A percentile compares a stretch with the other conserved stretches of the same genome.
phyloP scores from a whole-genome alignment of 2,113 vertebrate genomes.

The Anas platyrhynchos region DNA sequence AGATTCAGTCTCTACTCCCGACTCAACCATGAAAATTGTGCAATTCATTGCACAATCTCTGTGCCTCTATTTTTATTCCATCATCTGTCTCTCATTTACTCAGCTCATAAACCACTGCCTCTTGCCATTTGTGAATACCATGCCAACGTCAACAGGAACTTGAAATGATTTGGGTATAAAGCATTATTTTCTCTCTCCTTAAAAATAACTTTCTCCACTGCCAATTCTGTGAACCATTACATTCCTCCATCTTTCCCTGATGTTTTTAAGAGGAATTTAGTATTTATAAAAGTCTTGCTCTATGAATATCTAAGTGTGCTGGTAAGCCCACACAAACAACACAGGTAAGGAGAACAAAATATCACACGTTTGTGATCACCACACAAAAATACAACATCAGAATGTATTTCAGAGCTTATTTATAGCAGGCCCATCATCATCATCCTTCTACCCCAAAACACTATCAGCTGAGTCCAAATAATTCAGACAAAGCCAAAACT shows the following conservation, averaged over 20 bases:
- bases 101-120: background rate
- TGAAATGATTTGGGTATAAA: background rate
- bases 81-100: slow-evolving; percentile 53
- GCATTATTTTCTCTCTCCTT: background rate
- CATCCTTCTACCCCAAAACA: background rate
- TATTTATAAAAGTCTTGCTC: too few relatives aligned
- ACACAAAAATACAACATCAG: background rate
- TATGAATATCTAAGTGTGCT: background rate
- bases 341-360: background rate
- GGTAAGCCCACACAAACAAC: background rate
- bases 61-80: slow-evolving; percentile 37
- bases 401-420: background rate
- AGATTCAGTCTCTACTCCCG: slow-evolving; percentile 10
- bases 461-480: background rate
- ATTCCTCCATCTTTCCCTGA: background rate
- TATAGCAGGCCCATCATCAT: accelerated
- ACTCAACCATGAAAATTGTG: slow-evolving; percentile 25
- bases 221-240: background rate
- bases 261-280: background rate
- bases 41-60: slow-evolving; percentile 27
- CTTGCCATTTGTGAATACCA: slow-evolving; percentile 6
- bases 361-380: background rate
- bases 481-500: background rate
- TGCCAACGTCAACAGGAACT: slow-evolving; percentile 41
- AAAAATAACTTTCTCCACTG: background rate